Percentiles rank a stretch among this genome's conserved stretches.
Conservation (phyloP, 2,888 invertebrate species). For the Cetonia aurata region DNA sequence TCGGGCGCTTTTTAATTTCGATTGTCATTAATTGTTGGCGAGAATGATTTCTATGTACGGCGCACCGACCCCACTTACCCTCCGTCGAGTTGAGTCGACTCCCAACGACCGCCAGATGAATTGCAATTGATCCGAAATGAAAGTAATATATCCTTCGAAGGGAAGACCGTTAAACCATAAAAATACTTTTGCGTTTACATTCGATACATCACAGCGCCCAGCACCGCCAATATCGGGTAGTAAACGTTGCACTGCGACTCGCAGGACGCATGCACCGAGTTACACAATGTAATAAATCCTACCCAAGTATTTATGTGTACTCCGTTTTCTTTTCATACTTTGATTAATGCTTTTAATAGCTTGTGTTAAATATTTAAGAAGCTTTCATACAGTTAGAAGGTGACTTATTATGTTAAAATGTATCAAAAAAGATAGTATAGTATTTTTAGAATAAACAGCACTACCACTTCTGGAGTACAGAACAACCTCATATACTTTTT, state of each 20-base stretch:
- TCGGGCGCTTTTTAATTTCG: constrained; percentile 65
- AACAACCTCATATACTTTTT: too few relatives aligned
- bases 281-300: constrained; percentile 21
- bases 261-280: constrained; percentile 1
- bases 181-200: constrained; percentile 61
- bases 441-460: too few relatives aligned
- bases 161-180: constrained; percentile 63
- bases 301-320: constrained; percentile 3
- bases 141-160: constrained; percentile 66
- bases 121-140: constrained; percentile 67
- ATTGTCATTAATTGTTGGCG: constrained; percentile 65
- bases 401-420: too few relatives aligned
- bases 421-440: too few relatives aligned
- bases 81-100: constrained; percentile 22
- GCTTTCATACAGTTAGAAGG: neutral
- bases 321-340: constrained; percentile 7
- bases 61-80: neutral
- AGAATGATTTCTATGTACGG: constrained; percentile 56
- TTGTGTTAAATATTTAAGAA: neutral
- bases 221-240: constrained; percentile 13
- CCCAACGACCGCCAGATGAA: constrained; percentile 54
- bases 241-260: constrained; percentile 1
- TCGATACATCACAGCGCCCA: constrained; percentile 43
- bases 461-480: too few relatives aligned
- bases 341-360: constrained; percentile 11